A percentile compares a stretch with the other conserved stretches of the same genome.
Evolutionary conservation across 2,888 invertebrate genomes (phyloP).

Genomic region (Catocala sponsa): DNA sequence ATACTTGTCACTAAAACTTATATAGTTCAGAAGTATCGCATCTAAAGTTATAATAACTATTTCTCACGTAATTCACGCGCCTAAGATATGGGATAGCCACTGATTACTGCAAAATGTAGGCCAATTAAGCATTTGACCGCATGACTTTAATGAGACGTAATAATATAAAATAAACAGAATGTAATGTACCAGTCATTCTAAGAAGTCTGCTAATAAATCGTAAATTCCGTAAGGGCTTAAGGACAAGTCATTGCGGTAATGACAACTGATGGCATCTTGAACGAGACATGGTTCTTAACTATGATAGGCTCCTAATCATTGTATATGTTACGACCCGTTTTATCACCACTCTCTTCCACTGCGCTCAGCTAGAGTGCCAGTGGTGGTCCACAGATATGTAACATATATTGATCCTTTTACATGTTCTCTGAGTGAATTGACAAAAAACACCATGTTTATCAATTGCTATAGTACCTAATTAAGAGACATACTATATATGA

Average conservation of each 20-base stretch:
- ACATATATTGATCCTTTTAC: no score
- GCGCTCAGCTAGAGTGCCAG: no score
- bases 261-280: background rate
- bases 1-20: background rate
- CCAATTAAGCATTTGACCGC: conserved; percentile 66
- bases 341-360: no score
- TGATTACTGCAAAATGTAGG: conserved; percentile 60
- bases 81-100: conserved; percentile 38
- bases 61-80: conserved; percentile 38
- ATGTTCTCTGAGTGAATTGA: no score
- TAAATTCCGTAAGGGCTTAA: conserved; percentile 43
- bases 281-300: background rate
- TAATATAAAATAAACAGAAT: conserved; percentile 54
- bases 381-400: no score
- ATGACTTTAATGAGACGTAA: conserved; percentile 57
- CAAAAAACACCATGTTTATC: no score
- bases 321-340: background rate
- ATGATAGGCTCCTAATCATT: no score
- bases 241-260: conserved; percentile 14
- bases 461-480: no score
- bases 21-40: background rate
- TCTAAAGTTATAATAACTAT: conserved; percentile 15
- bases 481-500: no score
- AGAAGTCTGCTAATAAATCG: conserved; percentile 56
- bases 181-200: conserved; percentile 50